Percentiles rank a stretch among this genome's conserved stretches.
Conservation (phyloP, 2,113 vertebrate species). For the Thunnus maccoyii region DNA sequence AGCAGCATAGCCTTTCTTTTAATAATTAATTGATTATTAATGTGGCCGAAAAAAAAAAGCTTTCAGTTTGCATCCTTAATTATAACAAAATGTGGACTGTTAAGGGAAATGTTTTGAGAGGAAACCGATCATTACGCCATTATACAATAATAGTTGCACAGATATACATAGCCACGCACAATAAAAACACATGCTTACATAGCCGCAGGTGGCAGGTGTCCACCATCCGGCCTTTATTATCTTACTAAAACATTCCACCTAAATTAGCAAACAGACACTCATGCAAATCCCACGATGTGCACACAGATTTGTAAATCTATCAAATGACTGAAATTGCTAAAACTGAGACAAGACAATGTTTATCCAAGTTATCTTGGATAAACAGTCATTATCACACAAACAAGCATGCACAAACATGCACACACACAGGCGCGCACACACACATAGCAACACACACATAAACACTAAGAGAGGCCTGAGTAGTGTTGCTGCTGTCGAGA, state of each 20-base stretch:
- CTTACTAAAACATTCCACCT: background rate
- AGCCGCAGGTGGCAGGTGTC: background rate
- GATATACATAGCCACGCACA: too few species aligned
- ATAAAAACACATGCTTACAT: background rate
- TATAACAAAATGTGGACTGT: too few species aligned
- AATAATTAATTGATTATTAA: too few species aligned
- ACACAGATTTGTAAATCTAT: too few species aligned
- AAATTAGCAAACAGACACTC: constrained; percentile 1
- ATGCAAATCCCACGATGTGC: background rate
- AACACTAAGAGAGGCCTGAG: constrained; percentile 30
- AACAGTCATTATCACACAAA: constrained; percentile 31
- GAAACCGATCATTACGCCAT: too few species aligned
- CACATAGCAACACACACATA: constrained; percentile 29
- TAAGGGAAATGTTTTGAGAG: too few species aligned
- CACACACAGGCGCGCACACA: background rate
- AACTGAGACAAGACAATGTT: constrained; percentile 12
- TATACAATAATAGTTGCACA: too few species aligned
- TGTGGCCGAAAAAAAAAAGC: too few species aligned
- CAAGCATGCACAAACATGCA: background rate
- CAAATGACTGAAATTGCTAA: too few species aligned
- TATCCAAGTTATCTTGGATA: constrained; percentile 36
- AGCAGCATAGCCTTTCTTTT: too few species aligned
- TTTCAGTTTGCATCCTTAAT: too few species aligned
- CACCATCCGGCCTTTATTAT: background rate
- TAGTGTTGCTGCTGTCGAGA: constrained; percentile 51